Base-by-base conservation (phyloP, 2,113 vertebrate species). In the Syngnathus floridae region DNA sequence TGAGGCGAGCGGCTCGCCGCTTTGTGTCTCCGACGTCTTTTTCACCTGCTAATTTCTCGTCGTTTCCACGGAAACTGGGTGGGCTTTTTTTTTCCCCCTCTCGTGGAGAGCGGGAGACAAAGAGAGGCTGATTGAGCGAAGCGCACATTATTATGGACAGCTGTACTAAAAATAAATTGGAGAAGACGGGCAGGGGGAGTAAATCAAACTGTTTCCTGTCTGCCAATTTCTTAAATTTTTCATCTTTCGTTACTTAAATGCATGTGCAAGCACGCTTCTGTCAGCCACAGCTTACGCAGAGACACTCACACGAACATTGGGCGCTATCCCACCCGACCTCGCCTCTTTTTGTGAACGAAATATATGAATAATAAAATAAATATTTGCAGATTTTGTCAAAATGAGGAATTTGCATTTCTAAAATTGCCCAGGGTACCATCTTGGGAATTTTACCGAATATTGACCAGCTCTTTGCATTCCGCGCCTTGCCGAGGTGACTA, bases 51-150 rank as follows among this genome's bases (percentile, higher is more conserved):
- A 52, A 52, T 52, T 52, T 22, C 51, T 52, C 21, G 9, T 21
- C n/a, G 21, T 52, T 26, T 52, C 51, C 51, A 52, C 10, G 21
- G 51, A 21, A 52, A 52, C 51, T 12, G 51, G 21, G 21, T 12
- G 10, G 9, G 12, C 4, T 22, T 52, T 52, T 52, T 52, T 22
- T 52, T 52, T 26, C 4, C 17, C 7, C 8, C 8, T 4, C 19
- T 8, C 17, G 4, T 8, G n/a, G 51, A 52, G 51, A 22, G 57
- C 49, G 65, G 12, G 41, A 73, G 74, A 37, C 65, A 82, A 67
- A 78, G 80, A 81, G 77, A 74, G 74, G 85, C 78, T 85, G 86
- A 87, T 86, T 85, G 88, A 87, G 84, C 81, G 88, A 89, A 86
- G 82, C 83, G 82, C 87, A 86, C 88, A 87, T 89, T 87, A 87